phyloP scores from a whole-genome alignment of 2,888 invertebrate species.

The Ypsolopha sequella region DNA sequence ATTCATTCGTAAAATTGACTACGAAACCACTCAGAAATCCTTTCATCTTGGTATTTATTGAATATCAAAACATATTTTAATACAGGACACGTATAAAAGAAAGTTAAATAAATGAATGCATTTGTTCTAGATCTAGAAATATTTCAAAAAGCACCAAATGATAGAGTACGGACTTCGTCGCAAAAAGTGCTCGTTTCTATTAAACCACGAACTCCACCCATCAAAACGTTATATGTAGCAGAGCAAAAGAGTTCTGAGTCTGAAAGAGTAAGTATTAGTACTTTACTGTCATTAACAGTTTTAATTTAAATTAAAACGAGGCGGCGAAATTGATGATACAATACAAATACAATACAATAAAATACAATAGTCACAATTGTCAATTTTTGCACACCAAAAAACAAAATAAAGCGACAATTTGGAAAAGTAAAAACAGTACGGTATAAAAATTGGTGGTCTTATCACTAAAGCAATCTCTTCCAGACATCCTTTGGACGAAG shows the following conservation, averaged over 20 bases:
- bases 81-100: too few species aligned
- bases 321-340: too few species aligned
- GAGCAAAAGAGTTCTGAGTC: slow-evolving; percentile 38
- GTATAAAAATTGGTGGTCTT: too few species aligned
- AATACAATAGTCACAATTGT: too few species aligned
- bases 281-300: neutral
- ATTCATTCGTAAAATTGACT: slow-evolving; percentile 40
- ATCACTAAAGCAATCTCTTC: too few species aligned
- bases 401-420: too few species aligned
- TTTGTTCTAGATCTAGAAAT: slow-evolving; percentile 38
- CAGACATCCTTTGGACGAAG: too few species aligned
- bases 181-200: slow-evolving; percentile 48
- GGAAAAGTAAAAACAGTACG: too few species aligned
- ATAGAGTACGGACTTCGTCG: slow-evolving; percentile 20
- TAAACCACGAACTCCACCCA: slow-evolving; percentile 39
- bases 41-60: slow-evolving; percentile 10
- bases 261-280: slow-evolving; percentile 29
- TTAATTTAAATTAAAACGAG: too few species aligned
- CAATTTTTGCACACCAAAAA: too few species aligned
- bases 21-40: slow-evolving; percentile 18
- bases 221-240: slow-evolving; percentile 47
- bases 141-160: slow-evolving; percentile 27
- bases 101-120: neutral
- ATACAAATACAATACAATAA: too few species aligned
- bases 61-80: slow-evolving; percentile 18